Base-by-base conservation (phyloP, 1,140 invertebrate genomes). In the Tetramorium alpestre region DNA sequence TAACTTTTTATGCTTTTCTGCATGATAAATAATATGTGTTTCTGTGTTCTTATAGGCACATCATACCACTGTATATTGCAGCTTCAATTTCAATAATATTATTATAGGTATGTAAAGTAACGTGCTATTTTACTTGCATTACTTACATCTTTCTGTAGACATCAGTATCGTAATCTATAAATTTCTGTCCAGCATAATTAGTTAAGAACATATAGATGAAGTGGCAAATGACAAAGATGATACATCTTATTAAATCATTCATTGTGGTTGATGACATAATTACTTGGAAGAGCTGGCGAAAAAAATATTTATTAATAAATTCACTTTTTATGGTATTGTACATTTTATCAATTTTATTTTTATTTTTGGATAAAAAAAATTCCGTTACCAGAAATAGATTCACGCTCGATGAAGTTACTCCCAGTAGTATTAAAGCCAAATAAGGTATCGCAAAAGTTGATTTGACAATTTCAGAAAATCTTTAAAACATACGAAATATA, bases 41-140 rank as follows among this genome's bases (percentile, higher is more conserved):
- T 87, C 4, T 87, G 81, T 16, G 41, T 47, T 6, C 25, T 10
- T 18, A 76, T 5, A 0, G 86, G 70, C 2, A 44, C 51, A 11
- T 65, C 10, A 0, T 87, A 85, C 86, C 86, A 87, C 0, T n/a
- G 60, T n/a, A 82, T 33, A 44, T 58, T 60, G 13, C 64, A 87
- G 69, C 86, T 87, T 67, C 8, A 80, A 80, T 80, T 67, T 25
- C 18, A 64, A 8, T 51, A 67, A 54, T 65, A 6, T 67, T 51
- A 67, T 67, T 22, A 18, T 49, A 18, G 28, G 3, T 54, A 28
- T 13, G 0, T 49, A 65, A 22, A 5, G 10, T 16, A 25, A 56
- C 33, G 49, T 65, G 33, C 2, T 13, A 49, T 49, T n/a, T 65
- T 22, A 41, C n/a, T 41, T 81, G 7, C 16, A 2, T 41, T 75